Conservation (phyloP, 2,888 invertebrate species). For the Heliconius cydno region DNA sequence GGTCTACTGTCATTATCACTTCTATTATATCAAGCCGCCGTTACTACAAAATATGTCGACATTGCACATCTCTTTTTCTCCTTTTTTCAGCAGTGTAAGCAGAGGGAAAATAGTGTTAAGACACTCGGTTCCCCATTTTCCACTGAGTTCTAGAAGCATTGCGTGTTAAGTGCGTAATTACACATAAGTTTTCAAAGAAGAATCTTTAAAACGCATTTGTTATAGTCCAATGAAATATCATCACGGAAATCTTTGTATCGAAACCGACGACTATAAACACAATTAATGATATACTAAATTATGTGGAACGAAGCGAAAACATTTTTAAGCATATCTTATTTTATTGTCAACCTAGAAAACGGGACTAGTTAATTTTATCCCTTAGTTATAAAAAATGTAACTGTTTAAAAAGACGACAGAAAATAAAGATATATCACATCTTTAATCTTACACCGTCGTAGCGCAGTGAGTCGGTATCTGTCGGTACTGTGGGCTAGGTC, state of each 20-base stretch:
- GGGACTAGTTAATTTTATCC: conserved; percentile 1
- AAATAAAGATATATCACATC: too few species aligned
- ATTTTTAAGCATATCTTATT: conserved; percentile 23
- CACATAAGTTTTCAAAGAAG: background rate
- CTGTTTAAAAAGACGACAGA: background rate
- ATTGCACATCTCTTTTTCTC: too few species aligned
- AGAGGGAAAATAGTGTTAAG: too few species aligned
- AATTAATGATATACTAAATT: conserved; percentile 34
- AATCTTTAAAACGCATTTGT: background rate
- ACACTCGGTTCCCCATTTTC: too few species aligned
- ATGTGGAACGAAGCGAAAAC: conserved; percentile 25
- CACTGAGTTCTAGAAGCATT: background rate
- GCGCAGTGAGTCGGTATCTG: too few species aligned
- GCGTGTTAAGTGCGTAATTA: background rate
- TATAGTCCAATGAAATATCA: background rate
- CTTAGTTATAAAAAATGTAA: background rate
- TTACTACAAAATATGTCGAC: too few species aligned
- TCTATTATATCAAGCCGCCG: background rate
- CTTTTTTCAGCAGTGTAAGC: too few species aligned
- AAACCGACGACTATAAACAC: conserved; percentile 29
- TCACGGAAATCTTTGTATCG: conserved; percentile 4
- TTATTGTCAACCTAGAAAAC: conserved; percentile 16
- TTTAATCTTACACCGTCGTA: too few species aligned
- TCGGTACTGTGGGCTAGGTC: too few species aligned
- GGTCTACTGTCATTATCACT: background rate